These are phyloP conservation scores for Ginglymostoma cirratum DNA, from an alignment of 2,113 vertebrate genomes.

Conservation along the genomic window DNA sequence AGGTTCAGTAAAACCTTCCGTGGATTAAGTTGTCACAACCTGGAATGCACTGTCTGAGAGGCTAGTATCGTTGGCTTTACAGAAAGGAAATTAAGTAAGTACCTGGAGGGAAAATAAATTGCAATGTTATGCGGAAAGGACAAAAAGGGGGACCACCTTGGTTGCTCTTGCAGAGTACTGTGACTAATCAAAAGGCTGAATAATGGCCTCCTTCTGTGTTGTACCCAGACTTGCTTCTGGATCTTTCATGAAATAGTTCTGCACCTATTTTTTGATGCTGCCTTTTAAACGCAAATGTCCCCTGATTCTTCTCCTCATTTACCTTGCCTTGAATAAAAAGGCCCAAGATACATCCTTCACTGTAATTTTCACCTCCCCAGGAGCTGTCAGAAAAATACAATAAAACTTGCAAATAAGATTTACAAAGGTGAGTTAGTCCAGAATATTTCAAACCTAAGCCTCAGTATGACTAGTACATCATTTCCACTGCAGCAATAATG, in stretches of 20 bases:
- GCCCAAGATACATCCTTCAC: too few species aligned
- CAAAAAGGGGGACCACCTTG: neutral
- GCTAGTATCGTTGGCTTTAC: neutral
- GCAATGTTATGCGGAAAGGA: neutral
- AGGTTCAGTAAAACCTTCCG: neutral
- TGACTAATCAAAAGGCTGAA: neutral
- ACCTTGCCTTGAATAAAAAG: too few species aligned
- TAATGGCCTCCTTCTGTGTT: too few species aligned
- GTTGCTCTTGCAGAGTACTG: neutral
- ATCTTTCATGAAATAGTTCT: neutral
- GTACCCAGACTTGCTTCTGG: neutral
- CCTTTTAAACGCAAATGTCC: neutral
- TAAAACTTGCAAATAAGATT: too few species aligned
- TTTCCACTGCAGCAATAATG: too few species aligned
- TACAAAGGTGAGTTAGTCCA: too few species aligned
- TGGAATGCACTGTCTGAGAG: neutral
- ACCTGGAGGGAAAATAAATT: neutral
- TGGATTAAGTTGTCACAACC: neutral
- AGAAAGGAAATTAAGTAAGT: neutral
- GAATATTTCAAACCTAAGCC: too few species aligned
- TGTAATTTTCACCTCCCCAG: too few species aligned
- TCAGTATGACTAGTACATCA: too few species aligned
- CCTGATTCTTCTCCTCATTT: neutral
- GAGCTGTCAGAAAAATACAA: too few species aligned
- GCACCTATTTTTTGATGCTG: neutral